Conservation (phyloP, 1,140 invertebrate genomes). For the Hetaerina americana region DNA sequence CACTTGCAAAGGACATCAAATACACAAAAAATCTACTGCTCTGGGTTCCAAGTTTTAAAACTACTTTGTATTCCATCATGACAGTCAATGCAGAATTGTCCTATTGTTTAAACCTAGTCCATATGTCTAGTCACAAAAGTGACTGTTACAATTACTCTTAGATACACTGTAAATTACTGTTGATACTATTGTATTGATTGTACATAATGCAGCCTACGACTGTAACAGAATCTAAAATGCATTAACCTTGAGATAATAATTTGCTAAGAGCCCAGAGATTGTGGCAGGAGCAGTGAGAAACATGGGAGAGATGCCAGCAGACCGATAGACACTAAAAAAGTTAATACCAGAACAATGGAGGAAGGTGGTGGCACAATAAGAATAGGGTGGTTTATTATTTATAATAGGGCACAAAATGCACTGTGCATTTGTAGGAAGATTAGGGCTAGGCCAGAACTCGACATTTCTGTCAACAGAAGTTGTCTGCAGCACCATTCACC, state of each 20-base stretch:
- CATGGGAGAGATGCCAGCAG: not conserved
- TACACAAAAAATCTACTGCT: not conserved
- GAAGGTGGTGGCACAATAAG: not conserved
- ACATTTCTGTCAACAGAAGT: not conserved
- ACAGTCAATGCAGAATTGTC: not conserved
- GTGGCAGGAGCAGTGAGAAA: not conserved
- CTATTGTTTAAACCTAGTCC: not conserved
- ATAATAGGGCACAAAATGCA: not conserved
- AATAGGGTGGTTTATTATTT: not conserved
- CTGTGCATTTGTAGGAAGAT: not conserved
- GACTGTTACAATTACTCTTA: not conserved
- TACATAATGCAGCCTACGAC: not conserved
- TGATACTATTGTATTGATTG: not conserved
- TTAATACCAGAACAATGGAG: not conserved
- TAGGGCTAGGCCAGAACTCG: not conserved
- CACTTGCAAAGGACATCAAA: not conserved
- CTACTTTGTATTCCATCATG: not conserved
- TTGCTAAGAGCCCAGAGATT: not conserved
- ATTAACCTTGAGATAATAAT: not conserved
- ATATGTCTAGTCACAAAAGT: not conserved
- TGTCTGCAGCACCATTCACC: not conserved
- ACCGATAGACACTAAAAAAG: not conserved
- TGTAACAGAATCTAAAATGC: not conserved
- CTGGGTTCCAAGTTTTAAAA: not conserved
- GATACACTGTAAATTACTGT: not conserved